Conservation (phyloP, 1,140 invertebrate species). For the Dufourea novaeangliae region DNA sequence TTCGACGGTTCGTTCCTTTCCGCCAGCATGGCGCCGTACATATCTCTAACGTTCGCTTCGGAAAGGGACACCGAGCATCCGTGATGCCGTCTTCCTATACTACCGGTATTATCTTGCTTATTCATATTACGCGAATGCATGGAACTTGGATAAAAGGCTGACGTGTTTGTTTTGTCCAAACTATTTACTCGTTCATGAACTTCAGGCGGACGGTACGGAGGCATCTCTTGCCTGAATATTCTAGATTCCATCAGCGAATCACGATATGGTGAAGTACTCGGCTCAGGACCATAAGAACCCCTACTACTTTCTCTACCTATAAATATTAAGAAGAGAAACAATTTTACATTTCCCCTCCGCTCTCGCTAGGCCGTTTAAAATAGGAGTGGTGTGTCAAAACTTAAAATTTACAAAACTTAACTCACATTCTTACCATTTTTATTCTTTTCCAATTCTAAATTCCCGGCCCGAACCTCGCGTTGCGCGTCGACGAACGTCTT, state of each 20-base stretch:
- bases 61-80: constrained; percentile 76
- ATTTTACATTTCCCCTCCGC: neutral
- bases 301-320: constrained; percentile 73
- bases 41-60: constrained; percentile 77
- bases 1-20: constrained; percentile 73
- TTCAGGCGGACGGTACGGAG: constrained; percentile 75
- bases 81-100: constrained; percentile 77
- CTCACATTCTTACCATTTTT: constrained; percentile 73
- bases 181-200: constrained; percentile 79
- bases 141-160: constrained; percentile 73
- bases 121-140: constrained; percentile 69
- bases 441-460: constrained; percentile 73
- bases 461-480: constrained; percentile 65
- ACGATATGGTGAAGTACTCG: constrained; percentile 77
- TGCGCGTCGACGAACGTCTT: constrained; percentile 79
- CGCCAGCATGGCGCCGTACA: constrained; percentile 73
- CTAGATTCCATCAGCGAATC: constrained; percentile 73
- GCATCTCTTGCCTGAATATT: constrained; percentile 75
- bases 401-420: constrained; percentile 17
- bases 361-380: no score
- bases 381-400: neutral
- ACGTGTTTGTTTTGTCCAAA: constrained; percentile 75
- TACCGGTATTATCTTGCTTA: constrained; percentile 74
- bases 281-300: constrained; percentile 74
- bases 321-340: constrained; percentile 2